Evolutionary conservation across 1,140 invertebrate species (phyloP).

Genomic region (Ylistrum balloti): DNA sequence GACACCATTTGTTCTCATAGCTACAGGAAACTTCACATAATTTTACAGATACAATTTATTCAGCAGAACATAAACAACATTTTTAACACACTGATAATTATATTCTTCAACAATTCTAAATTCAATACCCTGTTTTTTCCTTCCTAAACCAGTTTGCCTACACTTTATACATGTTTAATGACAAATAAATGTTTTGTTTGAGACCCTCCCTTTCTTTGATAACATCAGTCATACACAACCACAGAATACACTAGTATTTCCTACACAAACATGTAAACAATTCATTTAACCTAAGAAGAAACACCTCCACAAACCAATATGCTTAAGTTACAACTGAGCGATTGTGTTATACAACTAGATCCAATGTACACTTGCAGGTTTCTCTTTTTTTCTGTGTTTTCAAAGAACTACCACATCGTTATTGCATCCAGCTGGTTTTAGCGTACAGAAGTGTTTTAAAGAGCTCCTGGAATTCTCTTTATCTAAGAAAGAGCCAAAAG

Average conservation of each 20-base stretch:
- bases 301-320: not conserved
- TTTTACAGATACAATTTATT: too few species aligned
- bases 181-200: too few species aligned
- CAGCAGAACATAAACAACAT: too few species aligned
- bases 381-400: not conserved
- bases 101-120: too few species aligned
- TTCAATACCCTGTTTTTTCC: too few species aligned
- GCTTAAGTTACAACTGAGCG: not conserved
- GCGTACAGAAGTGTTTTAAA: slow-evolving; percentile 19
- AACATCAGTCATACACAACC: not conserved
- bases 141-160: too few species aligned
- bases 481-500: not conserved
- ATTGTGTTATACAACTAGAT: not conserved
- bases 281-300: not conserved
- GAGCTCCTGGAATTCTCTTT: slow-evolving; percentile 20
- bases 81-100: too few species aligned
- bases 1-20: too few species aligned
- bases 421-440: not conserved
- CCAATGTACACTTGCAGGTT: slow-evolving; percentile 12
- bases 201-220: not conserved
- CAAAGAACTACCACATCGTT: not conserved
- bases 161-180: too few species aligned
- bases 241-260: too few species aligned
- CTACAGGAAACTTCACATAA: too few species aligned
- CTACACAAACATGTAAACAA: not conserved